These are phyloP conservation scores for Amphipoea lucens DNA, from an alignment of 2,888 invertebrate species.

Conservation along the genomic window DNA sequence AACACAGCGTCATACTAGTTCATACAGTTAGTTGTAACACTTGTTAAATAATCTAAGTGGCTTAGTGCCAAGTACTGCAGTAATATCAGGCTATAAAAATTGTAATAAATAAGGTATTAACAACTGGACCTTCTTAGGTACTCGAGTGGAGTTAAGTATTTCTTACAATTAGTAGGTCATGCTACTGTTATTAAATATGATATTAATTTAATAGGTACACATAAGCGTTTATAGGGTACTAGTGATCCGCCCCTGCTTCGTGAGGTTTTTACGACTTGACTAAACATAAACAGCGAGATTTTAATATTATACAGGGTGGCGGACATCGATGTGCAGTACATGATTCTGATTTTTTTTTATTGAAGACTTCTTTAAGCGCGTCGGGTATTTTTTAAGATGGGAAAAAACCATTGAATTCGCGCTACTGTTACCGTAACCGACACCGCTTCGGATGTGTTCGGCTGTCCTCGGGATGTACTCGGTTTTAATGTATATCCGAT, in stretches of 20 bases:
- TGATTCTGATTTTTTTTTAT: too few relatives aligned
- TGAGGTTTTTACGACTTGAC: neutral
- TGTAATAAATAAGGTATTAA: slow-evolving; percentile 10
- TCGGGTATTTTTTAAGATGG: too few relatives aligned
- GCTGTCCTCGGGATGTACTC: too few relatives aligned
- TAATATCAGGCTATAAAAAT: slow-evolving; percentile 23
- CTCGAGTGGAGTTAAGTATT: neutral
- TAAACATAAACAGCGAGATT: neutral
- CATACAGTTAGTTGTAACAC: slow-evolving; percentile 11
- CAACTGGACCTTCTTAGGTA: slow-evolving; percentile 17
- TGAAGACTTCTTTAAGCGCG: too few relatives aligned
- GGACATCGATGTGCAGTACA: too few relatives aligned
- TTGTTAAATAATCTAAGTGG: slow-evolving; percentile 21
- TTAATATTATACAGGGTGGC: neutral
- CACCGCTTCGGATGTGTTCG: too few relatives aligned
- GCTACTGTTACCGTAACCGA: too few relatives aligned
- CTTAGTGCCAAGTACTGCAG: slow-evolving; percentile 22
- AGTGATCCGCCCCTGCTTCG: neutral
- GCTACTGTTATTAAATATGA: slow-evolving; percentile 1
- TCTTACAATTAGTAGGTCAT: slow-evolving; percentile 11
- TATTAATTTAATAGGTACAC: neutral
- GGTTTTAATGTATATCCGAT: too few relatives aligned
- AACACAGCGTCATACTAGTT: neutral
- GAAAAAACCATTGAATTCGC: too few relatives aligned
- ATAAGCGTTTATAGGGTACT: neutral